These are phyloP conservation scores for Leptobrachium leishanense DNA, from an alignment of 2,113 vertebrate species.

Conservation along the genomic window DNA sequence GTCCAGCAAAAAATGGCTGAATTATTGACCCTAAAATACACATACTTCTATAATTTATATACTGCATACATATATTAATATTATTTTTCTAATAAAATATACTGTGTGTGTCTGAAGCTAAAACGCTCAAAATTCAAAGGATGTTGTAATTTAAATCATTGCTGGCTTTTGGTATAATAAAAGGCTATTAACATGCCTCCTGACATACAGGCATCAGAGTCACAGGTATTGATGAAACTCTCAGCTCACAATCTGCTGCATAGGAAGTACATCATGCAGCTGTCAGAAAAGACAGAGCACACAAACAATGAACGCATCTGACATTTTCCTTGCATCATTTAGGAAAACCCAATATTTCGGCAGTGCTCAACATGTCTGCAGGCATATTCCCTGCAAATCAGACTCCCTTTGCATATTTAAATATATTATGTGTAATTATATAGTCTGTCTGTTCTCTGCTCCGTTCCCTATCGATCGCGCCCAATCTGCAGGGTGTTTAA, in stretches of 20 bases:
- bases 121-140: slow-evolving; percentile 29
- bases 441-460: neutral
- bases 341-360: slow-evolving; percentile 91
- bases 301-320: slow-evolving; percentile 83
- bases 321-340: slow-evolving; percentile 98
- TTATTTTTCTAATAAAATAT: too few species aligned
- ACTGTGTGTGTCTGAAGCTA: too few species aligned
- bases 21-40: too few species aligned
- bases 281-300: slow-evolving; percentile 91
- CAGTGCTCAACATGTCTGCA: slow-evolving; percentile 72
- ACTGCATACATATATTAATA: too few species aligned
- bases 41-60: too few species aligned
- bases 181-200: slow-evolving; percentile 95
- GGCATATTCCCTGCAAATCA: slow-evolving; percentile 11
- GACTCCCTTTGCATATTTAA: neutral
- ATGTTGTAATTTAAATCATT: slow-evolving; percentile 51
- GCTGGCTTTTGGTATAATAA: slow-evolving; percentile 76
- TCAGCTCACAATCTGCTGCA: slow-evolving; percentile 97
- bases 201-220: slow-evolving; percentile 97
- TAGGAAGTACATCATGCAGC: slow-evolving; percentile 98
- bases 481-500: too few species aligned
- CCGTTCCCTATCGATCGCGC: neutral
- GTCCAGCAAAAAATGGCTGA: too few species aligned
- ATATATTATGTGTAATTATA: neutral
- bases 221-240: slow-evolving; percentile 99